Conservation (phyloP, 2,888 invertebrate genomes). For the Sisyra nigra region DNA sequence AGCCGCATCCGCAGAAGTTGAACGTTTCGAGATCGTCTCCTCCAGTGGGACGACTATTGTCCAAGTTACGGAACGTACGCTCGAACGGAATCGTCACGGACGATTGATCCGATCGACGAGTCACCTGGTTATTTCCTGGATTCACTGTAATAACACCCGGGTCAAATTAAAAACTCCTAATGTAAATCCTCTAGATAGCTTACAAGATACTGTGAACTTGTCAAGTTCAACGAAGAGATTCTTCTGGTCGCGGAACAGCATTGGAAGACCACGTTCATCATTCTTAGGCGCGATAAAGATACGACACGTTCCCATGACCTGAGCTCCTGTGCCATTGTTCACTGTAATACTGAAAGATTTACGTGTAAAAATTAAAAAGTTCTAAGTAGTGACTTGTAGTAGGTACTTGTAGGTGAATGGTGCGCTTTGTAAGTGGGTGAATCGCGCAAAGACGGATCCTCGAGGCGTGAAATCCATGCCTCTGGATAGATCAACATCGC, state of each 20-base stretch:
- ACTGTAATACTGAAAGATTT: slow-evolving; percentile 30
- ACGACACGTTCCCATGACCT: slow-evolving; percentile 43
- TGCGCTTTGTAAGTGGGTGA: slow-evolving; percentile 64
- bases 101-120: slow-evolving; percentile 49
- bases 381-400: background rate
- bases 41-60: slow-evolving; percentile 38
- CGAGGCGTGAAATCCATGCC: slow-evolving; percentile 72
- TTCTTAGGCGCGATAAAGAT: slow-evolving; percentile 49
- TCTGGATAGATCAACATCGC: slow-evolving; percentile 57
- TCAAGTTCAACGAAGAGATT: slow-evolving; percentile 55
- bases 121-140: slow-evolving; percentile 48
- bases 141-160: slow-evolving; percentile 31
- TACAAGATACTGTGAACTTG: slow-evolving; percentile 46
- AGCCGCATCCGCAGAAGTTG: slow-evolving; percentile 79
- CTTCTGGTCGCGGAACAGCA: slow-evolving; percentile 45
- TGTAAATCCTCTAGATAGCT: slow-evolving; percentile 21
- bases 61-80: slow-evolving; percentile 58
- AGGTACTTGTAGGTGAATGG: slow-evolving; percentile 45
- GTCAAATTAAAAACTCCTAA: background rate
- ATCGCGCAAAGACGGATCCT: slow-evolving; percentile 53
- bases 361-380: background rate
- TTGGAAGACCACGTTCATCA: slow-evolving; percentile 47
- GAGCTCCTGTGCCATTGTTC: slow-evolving; percentile 33
- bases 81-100: slow-evolving; percentile 73
- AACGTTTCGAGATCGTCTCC: slow-evolving; percentile 37